Conservation (phyloP, 2,888 invertebrate species). For the Drosophila quinaria region DNA sequence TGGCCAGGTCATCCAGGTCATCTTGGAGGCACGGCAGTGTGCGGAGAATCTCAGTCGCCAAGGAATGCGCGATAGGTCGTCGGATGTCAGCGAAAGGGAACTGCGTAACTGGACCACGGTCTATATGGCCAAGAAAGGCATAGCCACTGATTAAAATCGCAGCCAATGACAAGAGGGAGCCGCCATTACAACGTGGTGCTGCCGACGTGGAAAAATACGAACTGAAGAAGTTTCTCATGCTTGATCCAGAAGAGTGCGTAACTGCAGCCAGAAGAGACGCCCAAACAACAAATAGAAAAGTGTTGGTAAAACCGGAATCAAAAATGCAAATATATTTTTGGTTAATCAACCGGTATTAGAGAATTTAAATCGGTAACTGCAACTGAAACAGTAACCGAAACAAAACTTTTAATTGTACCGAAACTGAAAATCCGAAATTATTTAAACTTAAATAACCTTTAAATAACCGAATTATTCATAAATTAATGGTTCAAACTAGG, state of each 20-base stretch:
- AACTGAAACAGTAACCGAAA: too few species aligned
- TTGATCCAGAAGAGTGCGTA: conserved; percentile 83
- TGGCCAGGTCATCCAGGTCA: conserved; percentile 51
- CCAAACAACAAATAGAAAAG: conserved; percentile 8
- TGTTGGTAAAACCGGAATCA: conserved; percentile 43
- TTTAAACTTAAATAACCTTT: too few species aligned
- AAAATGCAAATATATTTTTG: conserved; percentile 59
- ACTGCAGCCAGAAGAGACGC: conserved; percentile 66
- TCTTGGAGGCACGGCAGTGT: conserved; percentile 56
- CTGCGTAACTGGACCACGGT: conserved; percentile 34
- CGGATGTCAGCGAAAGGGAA: conserved; percentile 30
- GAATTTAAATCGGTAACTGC: too few species aligned
- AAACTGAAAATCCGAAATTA: too few species aligned
- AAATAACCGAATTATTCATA: too few species aligned
- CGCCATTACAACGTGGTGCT: conserved; percentile 39
- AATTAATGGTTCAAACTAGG: too few species aligned
- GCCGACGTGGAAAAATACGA: conserved; percentile 81
- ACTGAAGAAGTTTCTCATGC: conserved; percentile 82
- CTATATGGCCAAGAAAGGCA: conserved; percentile 35
- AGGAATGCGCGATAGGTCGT: conserved; percentile 33
- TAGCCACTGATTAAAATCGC: conserved; percentile 37
- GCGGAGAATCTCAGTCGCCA: conserved; percentile 33
- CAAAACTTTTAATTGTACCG: background rate
- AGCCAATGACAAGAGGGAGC: conserved; percentile 51
- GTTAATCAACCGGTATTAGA: conserved; percentile 32